A percentile compares a stretch with the other conserved stretches of the same genome.
Conservation (phyloP, 2,888 invertebrate species). For the Lithosia quadra region DNA sequence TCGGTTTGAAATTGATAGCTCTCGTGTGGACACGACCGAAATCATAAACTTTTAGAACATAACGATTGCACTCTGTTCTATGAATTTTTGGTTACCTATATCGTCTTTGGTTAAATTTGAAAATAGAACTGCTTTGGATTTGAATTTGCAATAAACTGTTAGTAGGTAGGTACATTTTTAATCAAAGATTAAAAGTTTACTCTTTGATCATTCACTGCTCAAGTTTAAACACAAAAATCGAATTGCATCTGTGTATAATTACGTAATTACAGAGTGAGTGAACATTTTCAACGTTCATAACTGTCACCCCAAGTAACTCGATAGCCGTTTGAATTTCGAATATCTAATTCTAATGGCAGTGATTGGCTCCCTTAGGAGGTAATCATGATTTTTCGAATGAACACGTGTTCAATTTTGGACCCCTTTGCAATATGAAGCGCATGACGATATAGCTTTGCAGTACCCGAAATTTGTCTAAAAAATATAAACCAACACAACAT, state of each 20-base stretch:
- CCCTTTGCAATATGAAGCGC: constrained; percentile 78
- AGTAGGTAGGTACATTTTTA: constrained; percentile 31
- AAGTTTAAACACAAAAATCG: constrained; percentile 42
- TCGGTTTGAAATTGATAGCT: constrained; percentile 72
- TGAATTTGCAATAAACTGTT: constrained; percentile 41
- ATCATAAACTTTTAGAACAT: constrained; percentile 66
- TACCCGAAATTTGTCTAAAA: constrained; percentile 54
- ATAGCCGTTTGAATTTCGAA: constrained; percentile 81
- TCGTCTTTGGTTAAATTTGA: constrained; percentile 66
- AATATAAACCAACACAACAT: not conserved
- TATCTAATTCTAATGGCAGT: constrained; percentile 85
- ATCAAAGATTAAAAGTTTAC: constrained; percentile 39
- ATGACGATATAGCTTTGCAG: constrained; percentile 58
- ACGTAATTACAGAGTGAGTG: constrained; percentile 51
- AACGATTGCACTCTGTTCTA: constrained; percentile 65
- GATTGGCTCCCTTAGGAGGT: constrained; percentile 85
- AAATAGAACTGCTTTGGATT: constrained; percentile 56
- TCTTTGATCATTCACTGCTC: constrained; percentile 57
- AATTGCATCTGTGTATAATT: constrained; percentile 48
- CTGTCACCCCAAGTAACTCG: constrained; percentile 79
- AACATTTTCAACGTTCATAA: constrained; percentile 60
- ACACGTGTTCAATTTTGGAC: constrained; percentile 84
- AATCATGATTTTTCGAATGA: constrained; percentile 84
- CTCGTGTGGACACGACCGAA: constrained; percentile 57
- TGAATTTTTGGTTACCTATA: too few species aligned